phyloP scores from a whole-genome alignment of 2,888 invertebrate genomes.

The Macrophya annulata region DNA sequence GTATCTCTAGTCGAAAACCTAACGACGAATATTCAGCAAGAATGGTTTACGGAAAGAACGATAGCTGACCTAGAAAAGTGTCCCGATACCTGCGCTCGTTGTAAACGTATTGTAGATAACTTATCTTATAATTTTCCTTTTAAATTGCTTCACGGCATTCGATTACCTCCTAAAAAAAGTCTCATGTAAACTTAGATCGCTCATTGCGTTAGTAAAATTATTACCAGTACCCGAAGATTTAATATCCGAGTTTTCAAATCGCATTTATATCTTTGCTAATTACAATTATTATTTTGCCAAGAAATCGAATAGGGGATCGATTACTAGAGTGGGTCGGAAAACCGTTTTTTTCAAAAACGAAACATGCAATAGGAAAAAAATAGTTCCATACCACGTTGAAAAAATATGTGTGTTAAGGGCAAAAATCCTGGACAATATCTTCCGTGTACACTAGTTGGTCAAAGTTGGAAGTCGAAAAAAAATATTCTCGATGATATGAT shows the following conservation, averaged over 20 bases:
- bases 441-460: too few species aligned
- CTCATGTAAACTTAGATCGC: neutral
- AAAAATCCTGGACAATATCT: too few species aligned
- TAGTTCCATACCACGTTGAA: too few species aligned
- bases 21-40: neutral
- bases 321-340: too few species aligned
- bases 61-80: neutral
- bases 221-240: neutral
- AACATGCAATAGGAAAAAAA: too few species aligned
- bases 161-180: conserved; percentile 27
- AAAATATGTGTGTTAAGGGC: too few species aligned
- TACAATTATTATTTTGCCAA: neutral
- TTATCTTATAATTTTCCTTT: conserved; percentile 17
- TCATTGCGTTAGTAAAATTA: neutral
- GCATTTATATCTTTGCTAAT: neutral
- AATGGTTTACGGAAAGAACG: neutral
- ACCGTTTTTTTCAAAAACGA: too few species aligned
- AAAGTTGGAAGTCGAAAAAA: too few species aligned
- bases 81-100: neutral
- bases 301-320: too few species aligned
- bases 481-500: too few species aligned
- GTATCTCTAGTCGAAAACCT: neutral
- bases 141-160: conserved; percentile 3
- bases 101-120: conserved; percentile 2
- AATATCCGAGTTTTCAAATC: neutral